phyloP scores from a whole-genome alignment of 2,888 invertebrate genomes.

The Pachliopta kotzebuea region DNA sequence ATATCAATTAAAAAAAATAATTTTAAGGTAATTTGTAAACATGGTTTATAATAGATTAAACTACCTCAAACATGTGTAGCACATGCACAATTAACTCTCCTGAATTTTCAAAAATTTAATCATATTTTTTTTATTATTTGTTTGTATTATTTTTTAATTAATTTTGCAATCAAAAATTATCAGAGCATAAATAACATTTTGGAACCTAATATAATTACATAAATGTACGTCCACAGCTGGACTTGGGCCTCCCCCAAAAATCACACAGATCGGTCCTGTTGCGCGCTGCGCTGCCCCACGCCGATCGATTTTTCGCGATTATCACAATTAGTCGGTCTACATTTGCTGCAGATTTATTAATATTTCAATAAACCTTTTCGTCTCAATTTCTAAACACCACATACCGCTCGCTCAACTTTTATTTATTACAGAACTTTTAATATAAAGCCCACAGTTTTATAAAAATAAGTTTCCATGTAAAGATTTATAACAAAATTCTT shows the following conservation, averaged over 20 bases:
- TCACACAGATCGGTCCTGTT: no score
- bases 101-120: not conserved
- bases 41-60: not conserved
- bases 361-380: not conserved
- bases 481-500: not conserved
- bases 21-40: not conserved
- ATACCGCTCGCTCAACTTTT: not conserved
- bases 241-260: no score
- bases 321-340: no score
- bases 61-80: not conserved
- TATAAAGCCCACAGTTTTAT: conserved; percentile 26
- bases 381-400: not conserved
- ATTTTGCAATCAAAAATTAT: not conserved
- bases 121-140: not conserved
- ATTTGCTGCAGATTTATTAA: not conserved
- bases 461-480: conserved; percentile 16
- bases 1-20: not conserved
- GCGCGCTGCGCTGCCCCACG: no score
- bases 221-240: no score
- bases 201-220: not conserved
- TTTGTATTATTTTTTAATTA: not conserved
- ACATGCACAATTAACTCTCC: not conserved
- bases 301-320: no score
- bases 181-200: not conserved
- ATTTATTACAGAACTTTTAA: not conserved